These are phyloP conservation scores for Phenacoccus solenopsis DNA, from an alignment of 1,140 invertebrate species.

Conservation along the genomic window DNA sequence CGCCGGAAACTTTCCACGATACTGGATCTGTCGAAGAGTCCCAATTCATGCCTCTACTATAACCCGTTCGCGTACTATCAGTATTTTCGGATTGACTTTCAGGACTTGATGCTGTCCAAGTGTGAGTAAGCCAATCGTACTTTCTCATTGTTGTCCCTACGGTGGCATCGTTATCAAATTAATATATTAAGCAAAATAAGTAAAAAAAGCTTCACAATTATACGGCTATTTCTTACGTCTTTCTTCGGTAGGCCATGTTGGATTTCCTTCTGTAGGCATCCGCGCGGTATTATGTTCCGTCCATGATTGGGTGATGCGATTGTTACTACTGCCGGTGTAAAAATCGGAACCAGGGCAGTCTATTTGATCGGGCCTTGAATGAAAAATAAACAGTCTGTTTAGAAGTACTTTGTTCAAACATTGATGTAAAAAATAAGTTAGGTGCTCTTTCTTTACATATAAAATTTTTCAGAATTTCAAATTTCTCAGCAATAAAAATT, in stretches of 20 bases:
- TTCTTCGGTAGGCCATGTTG: not conserved
- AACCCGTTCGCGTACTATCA: constrained; percentile 29
- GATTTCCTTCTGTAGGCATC: not conserved
- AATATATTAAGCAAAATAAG: not conserved
- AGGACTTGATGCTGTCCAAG: constrained; percentile 21
- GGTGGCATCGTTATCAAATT: not conserved
- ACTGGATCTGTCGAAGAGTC: constrained; percentile 25
- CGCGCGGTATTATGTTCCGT: not conserved
- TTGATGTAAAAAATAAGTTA: no score
- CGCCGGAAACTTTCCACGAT: constrained; percentile 19
- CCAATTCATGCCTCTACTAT: constrained; percentile 38
- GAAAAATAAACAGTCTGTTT: no score
- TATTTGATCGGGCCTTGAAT: no score
- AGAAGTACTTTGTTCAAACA: no score
- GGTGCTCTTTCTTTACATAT: no score
- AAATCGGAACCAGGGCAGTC: no score
- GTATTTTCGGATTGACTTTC: constrained; percentile 9
- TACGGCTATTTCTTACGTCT: not conserved
- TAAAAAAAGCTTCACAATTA: not conserved
- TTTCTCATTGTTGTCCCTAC: constrained; percentile 7
- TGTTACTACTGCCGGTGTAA: no score
- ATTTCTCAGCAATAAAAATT: no score
- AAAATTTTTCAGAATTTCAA: no score
- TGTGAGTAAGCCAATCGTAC: constrained; percentile 20
- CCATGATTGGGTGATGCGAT: not conserved